Evolutionary conservation across 2,888 invertebrate species (phyloP).

Genomic region (Cecidostiba fungosa): DNA sequence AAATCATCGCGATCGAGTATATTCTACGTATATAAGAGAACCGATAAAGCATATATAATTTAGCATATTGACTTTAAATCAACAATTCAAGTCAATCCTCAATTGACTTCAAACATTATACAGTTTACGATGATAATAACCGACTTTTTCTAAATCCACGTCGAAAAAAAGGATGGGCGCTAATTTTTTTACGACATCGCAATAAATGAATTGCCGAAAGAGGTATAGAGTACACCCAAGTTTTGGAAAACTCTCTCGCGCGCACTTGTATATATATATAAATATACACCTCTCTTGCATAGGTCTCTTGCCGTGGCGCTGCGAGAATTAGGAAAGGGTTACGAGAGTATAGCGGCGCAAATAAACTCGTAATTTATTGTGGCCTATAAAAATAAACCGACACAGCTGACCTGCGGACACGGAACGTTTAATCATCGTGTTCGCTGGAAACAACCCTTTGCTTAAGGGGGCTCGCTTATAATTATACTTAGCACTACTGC

Average conservation of each 20-base stretch:
- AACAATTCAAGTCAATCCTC: too few relatives aligned
- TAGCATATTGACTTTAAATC: too few relatives aligned
- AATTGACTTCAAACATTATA: not conserved
- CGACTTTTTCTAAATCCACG: not conserved
- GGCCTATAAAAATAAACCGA: constrained; percentile 71
- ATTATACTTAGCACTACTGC: constrained; percentile 18
- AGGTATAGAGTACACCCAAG: not conserved
- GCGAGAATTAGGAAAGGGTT: constrained; percentile 65
- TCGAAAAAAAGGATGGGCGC: not conserved
- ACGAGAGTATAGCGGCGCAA: constrained; percentile 57
- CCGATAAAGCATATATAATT: too few relatives aligned
- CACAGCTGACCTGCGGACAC: constrained; percentile 64
- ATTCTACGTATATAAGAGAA: too few relatives aligned
- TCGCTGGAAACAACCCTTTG: constrained; percentile 44
- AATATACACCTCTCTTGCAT: not conserved
- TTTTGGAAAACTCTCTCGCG: constrained; percentile 48
- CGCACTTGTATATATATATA: not conserved
- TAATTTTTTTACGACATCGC: constrained; percentile 23
- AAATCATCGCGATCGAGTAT: too few relatives aligned
- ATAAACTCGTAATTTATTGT: constrained; percentile 73
- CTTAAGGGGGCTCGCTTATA: constrained; percentile 26
- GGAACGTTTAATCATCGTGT: constrained; percentile 69
- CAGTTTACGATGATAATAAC: constrained; percentile 25
- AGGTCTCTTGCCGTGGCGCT: not conserved
- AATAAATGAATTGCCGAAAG: constrained; percentile 38